A percentile compares a stretch with the other conserved stretches of the same genome.
phyloP scores from a whole-genome alignment of 2,888 invertebrate genomes.

The Archaeoteleia sp. region DNA sequence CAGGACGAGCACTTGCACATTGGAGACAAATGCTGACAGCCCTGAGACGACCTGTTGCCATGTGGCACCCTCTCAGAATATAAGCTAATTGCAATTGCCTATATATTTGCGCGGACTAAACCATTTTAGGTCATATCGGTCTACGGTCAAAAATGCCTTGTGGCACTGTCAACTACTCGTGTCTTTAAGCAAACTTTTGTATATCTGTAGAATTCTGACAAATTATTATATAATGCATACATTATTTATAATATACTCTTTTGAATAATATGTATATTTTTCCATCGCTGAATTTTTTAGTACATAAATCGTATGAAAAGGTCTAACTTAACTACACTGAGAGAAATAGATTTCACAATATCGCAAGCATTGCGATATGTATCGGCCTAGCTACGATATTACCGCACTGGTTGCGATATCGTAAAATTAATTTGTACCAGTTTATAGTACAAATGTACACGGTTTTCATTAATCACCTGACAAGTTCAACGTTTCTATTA shows the following conservation, averaged over 20 bases:
- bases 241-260: not conserved
- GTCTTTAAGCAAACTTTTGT: conserved; percentile 13
- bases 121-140: conserved; percentile 18
- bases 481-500: too few relatives aligned
- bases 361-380: too few relatives aligned
- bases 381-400: too few relatives aligned
- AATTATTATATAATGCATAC: not conserved
- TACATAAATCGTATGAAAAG: not conserved
- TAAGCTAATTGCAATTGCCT: conserved; percentile 48
- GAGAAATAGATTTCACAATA: too few relatives aligned
- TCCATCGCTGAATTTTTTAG: too few relatives aligned
- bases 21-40: conserved; percentile 91
- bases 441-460: too few relatives aligned
- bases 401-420: too few relatives aligned
- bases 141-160: conserved; percentile 27
- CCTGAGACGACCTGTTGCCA: conserved; percentile 86
- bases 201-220: conserved; percentile 16
- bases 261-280: conserved; percentile 10
- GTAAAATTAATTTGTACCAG: too few relatives aligned
- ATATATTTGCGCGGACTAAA: conserved; percentile 18
- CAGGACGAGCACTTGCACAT: conserved; percentile 84
- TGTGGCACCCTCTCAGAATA: conserved; percentile 87
- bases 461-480: too few relatives aligned
- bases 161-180: conserved; percentile 5
- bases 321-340: not conserved